Evolutionary conservation across 64 coral and sea anemone species (phyloP).

Genomic region (Catalaphyllia jardinei): DNA sequence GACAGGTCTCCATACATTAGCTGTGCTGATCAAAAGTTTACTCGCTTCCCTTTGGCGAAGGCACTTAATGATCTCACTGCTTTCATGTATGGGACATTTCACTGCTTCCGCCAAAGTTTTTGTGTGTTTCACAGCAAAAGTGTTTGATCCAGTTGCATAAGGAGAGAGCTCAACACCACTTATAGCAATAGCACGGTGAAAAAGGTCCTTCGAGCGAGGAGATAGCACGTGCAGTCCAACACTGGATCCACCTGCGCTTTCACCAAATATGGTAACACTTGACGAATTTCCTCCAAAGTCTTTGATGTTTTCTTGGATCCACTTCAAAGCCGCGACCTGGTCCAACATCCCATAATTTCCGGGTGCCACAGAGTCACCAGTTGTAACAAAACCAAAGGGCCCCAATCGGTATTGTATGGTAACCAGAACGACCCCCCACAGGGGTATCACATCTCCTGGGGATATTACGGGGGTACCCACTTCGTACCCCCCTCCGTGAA

Average conservation of each 20-base stretch:
- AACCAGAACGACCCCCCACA: constrained; percentile 67
- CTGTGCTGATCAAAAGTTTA: neutral
- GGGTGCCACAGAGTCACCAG: constrained; percentile 52
- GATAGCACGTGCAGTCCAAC: constrained; percentile 66
- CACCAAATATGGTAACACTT: constrained; percentile 79
- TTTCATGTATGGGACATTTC: constrained; percentile 20
- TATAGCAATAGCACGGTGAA: constrained; percentile 62
- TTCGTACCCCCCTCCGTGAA: constrained; percentile 75
- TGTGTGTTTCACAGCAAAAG: neutral
- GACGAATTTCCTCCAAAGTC: constrained; percentile 53
- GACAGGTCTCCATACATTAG: constrained; percentile 68
- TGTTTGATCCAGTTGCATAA: constrained; percentile 16
- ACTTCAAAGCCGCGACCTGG: constrained; percentile 67
- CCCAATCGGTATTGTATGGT: constrained; percentile 77
- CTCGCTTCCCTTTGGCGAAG: constrained; percentile 29
- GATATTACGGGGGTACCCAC: constrained; percentile 56
- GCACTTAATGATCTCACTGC: constrained; percentile 5
- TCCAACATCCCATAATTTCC: constrained; percentile 86
- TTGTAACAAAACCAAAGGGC: constrained; percentile 72
- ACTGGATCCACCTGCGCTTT: constrained; percentile 65
- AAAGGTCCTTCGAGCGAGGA: constrained; percentile 39
- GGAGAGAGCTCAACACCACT: constrained; percentile 58
- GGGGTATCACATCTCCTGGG: constrained; percentile 56
- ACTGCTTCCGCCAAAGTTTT: constrained; percentile 1
- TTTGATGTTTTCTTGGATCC: constrained; percentile 60